Base-by-base conservation (phyloP, 2,888 invertebrate genomes). In the Melipona bicolor region DNA sequence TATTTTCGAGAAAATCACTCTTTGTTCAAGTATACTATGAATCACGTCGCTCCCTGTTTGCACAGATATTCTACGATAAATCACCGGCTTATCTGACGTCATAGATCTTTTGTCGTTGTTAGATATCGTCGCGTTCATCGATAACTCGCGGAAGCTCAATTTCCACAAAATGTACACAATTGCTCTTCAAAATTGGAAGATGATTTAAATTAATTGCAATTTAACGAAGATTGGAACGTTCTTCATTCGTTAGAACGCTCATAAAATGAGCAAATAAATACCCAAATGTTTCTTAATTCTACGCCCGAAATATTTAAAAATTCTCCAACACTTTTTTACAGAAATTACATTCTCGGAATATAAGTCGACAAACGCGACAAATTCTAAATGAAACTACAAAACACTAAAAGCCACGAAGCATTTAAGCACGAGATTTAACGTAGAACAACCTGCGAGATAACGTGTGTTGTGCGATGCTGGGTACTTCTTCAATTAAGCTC, bases 381-480 rank as follows among this genome's bases (percentile, higher is more conserved):
- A 21, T 59, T 50, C 5, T 0, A 43, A 24, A 50, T 19, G n/a
- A 52, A 61, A 11, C 32, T 52, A 5, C 24, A 27, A n/a, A 9
- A 43, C 11, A 36, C 27, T 27, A 36, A 0, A 43, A 52, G 36
- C 50, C 65, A 54, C 50, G 50, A 43, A 65, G 15, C 32, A 61
- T 17, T 32, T 59, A 49, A 43, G 13, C 43, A 32, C 32, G 27
- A 43, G 21, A 32, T 75, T 80, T 52, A 19, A 52, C 36, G 50
- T 50, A 27, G 74, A 71, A 59, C 65, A 75, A 61, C 19, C 32
- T 32, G 13, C 56, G 15, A 61, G 6, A 27, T 70, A 24, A n/a
- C 9, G 54, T 43, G 64, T 74, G 11, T 24, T 61, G 24, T 56
- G 54, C 54, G 75, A 82, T 75, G 65, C 81, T 74, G 81, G 73